phyloP scores from a whole-genome alignment of 2,113 vertebrate genomes.

The Sardina pilchardus region DNA sequence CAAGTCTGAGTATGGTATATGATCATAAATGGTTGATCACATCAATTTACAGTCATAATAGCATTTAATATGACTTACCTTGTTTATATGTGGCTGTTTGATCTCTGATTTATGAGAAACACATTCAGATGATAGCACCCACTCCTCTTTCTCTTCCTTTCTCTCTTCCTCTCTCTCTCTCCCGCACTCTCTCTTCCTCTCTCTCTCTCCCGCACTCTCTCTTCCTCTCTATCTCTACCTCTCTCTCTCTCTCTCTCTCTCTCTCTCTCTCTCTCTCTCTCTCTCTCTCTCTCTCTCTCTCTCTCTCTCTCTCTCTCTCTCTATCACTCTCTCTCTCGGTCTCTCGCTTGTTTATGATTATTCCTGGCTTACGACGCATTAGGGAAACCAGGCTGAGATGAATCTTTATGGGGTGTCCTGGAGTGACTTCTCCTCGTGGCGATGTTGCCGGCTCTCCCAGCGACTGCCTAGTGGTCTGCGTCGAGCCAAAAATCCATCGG shows the following conservation, averaged over 20 bases:
- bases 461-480: neutral
- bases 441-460: neutral
- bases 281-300: neutral
- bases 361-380: neutral
- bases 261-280: neutral
- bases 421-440: conserved; percentile 13
- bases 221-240: no score
- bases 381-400: conserved; percentile 1
- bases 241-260: neutral
- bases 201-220: no score
- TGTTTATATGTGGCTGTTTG: neutral
- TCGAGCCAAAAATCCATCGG: neutral
- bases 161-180: no score
- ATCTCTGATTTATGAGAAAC: conserved; percentile 1
- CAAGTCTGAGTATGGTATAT: neutral
- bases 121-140: neutral
- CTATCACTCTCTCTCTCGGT: neutral
- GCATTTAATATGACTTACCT: neutral
- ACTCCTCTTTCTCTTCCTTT: no score
- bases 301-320: neutral
- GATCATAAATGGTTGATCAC: neutral
- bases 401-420: neutral
- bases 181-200: no score
- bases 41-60: neutral
- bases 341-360: neutral